Base-by-base conservation (phyloP, 2,888 invertebrate genomes). In the Lycophotia porphyrea region DNA sequence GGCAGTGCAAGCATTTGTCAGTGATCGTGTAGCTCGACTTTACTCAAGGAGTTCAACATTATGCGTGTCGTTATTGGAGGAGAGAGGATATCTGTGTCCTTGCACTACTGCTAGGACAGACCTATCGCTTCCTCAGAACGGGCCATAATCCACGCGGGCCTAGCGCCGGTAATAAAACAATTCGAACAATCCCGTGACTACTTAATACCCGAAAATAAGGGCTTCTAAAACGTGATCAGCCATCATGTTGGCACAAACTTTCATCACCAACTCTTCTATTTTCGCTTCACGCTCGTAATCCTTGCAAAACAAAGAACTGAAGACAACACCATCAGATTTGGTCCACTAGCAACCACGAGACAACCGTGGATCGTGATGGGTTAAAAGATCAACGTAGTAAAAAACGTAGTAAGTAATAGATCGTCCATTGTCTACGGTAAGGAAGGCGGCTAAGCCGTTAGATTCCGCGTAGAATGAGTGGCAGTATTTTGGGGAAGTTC, bases 341-440 rank as follows among this genome's bases (percentile, higher is more conserved):
- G 60, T n/a, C n/a, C 60, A 60, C 13, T 1, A 72, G 73, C 44
- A 21, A 24, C 60, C 47, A 73, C 74, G 81, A 61, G 65, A 31
- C 55, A 34, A 61, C 1, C 24, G 55, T 27, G 44, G 34, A 2
- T 15, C 82, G 82, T 82, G 81, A 1, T n/a, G n/a, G 85, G 71
- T 85, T 42, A 68, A 71, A 61, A 82, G 85, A 74, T 85, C 85
- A 80, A 11, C 0, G 24, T 70, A 74, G 70, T 80, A 73, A 81
- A 84, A 78, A 84, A 73, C 39, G 15, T 34, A 47, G 69, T 80
- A 73, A 47, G 69, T 70, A 67, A 60, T 21, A 42, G 47, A 78
- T 70, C 0, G 21, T 5, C 44, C 11, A 66, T 84, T 80, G 81
- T 84, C 39, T 73, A 80, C 36, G 47, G 68, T 36, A 72, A 52